Evolutionary conservation across 1,140 invertebrate species (phyloP), one percentile per base, ranked within the genome.

Genomic region (Sesamia nonagrioides): DNA sequence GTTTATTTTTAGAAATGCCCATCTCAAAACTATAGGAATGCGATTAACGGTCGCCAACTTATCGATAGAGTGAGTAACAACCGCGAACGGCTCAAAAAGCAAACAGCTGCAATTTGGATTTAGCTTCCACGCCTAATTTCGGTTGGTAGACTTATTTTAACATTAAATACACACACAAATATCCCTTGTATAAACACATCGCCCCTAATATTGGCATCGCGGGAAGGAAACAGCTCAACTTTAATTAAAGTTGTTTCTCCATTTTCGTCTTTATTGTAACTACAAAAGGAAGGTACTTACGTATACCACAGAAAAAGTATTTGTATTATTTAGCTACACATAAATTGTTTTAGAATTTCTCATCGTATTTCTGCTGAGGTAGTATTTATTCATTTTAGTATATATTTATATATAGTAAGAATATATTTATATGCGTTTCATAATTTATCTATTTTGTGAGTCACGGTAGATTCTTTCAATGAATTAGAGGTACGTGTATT

Each of bases 111-210:
- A 87, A 91, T 91, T 92, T 92, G 90, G 90, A 91, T 94, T 94
- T 93, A 94, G 84, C 85, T 86, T 93, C 90, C 88, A 89, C 91
- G 92, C 91, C 89, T 92, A 92, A 94, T 92, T 93, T 93, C 91
- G 90, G 89, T 91, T 86, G 88, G 91, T 90, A 92, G 91, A 91
- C 89, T 93, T 94, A 93, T 93, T 94, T 91, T 94, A 94, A 92
- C 91, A 93, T 92, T 94, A 92, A 93, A 94, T 93, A 92, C 89
- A 93, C 91, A 92, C 91, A 92, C 90, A 92, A 90, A 91, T 94
- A 93, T 91, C 91, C 91, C 90, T 89, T 93, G 88, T 86, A 89
- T 91, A 94, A 94, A 94, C 92, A 94, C 89, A 90, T 84, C 92
- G 86, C 91, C 92, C 92, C 90, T 90, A 88, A 92, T 88, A 91